phyloP scores from a whole-genome alignment of 2,797 vertebrate genomes.

The Lepilemur ruficaudatus region DNA sequence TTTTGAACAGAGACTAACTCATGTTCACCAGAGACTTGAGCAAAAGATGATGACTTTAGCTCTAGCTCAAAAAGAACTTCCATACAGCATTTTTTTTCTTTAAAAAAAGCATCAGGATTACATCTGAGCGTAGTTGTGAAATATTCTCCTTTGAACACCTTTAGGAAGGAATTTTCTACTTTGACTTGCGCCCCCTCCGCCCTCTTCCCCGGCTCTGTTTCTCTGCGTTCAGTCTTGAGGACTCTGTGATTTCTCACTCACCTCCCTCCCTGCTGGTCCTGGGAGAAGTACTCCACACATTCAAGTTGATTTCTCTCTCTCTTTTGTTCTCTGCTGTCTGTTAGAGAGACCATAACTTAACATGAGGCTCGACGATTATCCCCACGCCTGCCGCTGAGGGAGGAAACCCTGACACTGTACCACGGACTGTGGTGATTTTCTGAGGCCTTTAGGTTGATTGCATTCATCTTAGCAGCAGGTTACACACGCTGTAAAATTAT shows the following conservation, averaged over 20 bases:
- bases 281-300: neutral
- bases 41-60: neutral
- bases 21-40: neutral
- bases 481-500: slow-evolving; percentile 43
- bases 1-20: neutral
- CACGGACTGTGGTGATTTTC: slow-evolving; percentile 36
- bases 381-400: neutral
- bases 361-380: neutral
- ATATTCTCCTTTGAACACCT: neutral
- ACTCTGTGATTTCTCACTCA: slow-evolving; percentile 45
- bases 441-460: slow-evolving; percentile 61
- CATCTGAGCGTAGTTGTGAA: neutral
- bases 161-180: neutral
- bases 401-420: slow-evolving; percentile 35
- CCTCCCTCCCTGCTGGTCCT: neutral
- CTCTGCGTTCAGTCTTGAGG: neutral
- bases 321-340: slow-evolving; percentile 61
- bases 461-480: slow-evolving; percentile 70
- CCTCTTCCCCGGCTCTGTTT: neutral
- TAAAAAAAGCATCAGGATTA: neutral
- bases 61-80: neutral
- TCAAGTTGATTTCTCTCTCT: neutral
- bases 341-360: slow-evolving; percentile 10
- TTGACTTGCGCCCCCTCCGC: neutral
- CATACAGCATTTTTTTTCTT: neutral